Evolutionary conservation across 2,113 vertebrate species (phyloP).

Genomic region (Dolichotis patagonum): DNA sequence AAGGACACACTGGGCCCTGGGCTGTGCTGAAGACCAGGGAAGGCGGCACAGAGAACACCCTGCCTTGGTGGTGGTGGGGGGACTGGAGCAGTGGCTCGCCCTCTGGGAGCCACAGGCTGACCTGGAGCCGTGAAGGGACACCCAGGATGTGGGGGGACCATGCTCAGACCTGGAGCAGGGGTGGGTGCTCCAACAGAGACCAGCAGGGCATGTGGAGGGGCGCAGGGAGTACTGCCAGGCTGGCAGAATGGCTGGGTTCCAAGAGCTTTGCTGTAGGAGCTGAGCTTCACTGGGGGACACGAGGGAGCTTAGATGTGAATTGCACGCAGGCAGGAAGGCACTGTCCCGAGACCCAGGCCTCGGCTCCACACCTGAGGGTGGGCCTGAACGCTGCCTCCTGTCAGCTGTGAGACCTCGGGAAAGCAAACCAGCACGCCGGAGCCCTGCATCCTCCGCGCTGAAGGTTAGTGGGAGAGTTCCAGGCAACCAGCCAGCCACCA

Average conservation of each 20-base stretch:
- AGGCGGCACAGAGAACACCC: not conserved
- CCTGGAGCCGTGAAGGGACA: accelerated
- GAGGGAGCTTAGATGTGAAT: not conserved
- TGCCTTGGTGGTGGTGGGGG: not conserved
- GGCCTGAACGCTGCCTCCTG: not conserved
- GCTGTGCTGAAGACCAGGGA: not conserved
- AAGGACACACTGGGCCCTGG: not conserved
- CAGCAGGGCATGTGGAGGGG: not conserved
- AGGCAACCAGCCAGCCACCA: not conserved
- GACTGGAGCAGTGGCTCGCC: not conserved
- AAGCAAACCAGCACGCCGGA: not conserved
- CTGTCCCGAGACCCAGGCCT: not conserved
- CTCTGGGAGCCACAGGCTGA: not conserved
- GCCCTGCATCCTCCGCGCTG: not conserved
- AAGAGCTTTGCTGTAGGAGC: not conserved
- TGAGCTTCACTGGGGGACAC: not conserved
- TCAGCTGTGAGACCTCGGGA: not conserved
- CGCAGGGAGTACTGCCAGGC: accelerated
- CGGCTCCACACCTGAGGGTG: not conserved
- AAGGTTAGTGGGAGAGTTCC: not conserved
- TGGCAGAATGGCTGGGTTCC: not conserved
- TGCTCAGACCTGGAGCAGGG: not conserved
- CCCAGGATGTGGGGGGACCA: accelerated
- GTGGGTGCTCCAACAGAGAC: not conserved
- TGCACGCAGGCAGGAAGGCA: not conserved